These are phyloP conservation scores for Drosophila flavopinicola DNA, from an alignment of 2,888 invertebrate genomes.

Conservation along the genomic window DNA sequence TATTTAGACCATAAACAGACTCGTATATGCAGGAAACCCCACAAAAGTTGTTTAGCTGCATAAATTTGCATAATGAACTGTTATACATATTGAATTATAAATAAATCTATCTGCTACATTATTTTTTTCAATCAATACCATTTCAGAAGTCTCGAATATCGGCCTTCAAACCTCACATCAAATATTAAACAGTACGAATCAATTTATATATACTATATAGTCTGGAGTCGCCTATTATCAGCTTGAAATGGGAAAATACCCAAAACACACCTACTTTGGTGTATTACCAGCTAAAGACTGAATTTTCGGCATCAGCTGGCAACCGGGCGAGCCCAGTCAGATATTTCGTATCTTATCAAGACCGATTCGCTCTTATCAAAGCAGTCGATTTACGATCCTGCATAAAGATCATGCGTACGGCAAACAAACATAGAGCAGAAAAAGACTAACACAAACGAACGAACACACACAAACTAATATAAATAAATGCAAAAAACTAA, in stretches of 20 bases:
- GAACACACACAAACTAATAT: conserved; percentile 12
- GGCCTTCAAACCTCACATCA: no score
- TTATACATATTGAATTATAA: no score
- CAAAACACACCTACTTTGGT: background rate
- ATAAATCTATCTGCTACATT: no score
- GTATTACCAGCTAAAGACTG: background rate
- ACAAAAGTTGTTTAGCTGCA: no score
- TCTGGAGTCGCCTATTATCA: background rate
- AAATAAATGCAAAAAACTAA: conserved; percentile 44
- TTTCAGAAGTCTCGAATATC: no score
- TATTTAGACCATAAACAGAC: no score
- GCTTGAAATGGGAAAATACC: background rate
- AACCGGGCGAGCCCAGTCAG: background rate
- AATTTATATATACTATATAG: no score
- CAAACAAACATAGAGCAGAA: conserved; percentile 21
- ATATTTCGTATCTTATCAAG: conserved; percentile 21
- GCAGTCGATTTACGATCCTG: conserved; percentile 41
- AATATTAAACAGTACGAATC: no score
- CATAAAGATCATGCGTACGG: conserved; percentile 21
- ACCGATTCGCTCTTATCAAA: conserved; percentile 30
- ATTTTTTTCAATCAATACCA: no score
- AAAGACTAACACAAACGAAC: background rate
- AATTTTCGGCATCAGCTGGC: background rate
- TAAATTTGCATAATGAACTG: no score
- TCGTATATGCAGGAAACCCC: no score